Evolutionary conservation across 2,113 vertebrate species (phyloP).

Genomic region (Diglossa brunneiventris): DNA sequence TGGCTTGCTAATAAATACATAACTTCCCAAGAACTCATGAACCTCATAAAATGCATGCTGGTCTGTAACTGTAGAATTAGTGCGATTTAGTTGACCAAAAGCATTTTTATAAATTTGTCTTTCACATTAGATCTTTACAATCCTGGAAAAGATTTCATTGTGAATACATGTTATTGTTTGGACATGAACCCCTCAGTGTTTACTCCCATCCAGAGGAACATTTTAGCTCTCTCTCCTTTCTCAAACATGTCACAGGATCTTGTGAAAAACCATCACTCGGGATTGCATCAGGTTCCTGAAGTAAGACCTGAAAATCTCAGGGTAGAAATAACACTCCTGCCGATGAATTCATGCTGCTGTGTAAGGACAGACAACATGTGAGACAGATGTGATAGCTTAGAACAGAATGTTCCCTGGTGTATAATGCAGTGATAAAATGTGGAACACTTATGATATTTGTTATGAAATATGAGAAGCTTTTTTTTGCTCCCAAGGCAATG

Average conservation of each 20-base stretch:
- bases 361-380: neutral
- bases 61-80: neutral
- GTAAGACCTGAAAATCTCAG: neutral
- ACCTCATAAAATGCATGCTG: neutral
- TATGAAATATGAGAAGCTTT: neutral
- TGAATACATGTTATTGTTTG: neutral
- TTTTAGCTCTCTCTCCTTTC: neutral
- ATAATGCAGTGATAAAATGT: neutral
- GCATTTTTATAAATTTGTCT: neutral
- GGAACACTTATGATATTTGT: neutral
- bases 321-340: neutral
- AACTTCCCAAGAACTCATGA: neutral
- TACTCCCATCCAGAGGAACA: neutral
- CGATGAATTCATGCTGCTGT: neutral
- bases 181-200: neutral
- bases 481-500: neutral
- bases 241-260: neutral
- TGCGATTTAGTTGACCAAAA: neutral
- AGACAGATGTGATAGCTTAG: neutral
- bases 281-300: neutral
- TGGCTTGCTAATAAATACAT: neutral
- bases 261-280: accelerated
- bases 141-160: neutral
- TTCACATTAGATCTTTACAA: neutral
- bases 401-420: neutral